Evolutionary conservation across 2,888 invertebrate species (phyloP), one percentile per base, ranked within the genome.

Genomic region (Seira ritae): DNA sequence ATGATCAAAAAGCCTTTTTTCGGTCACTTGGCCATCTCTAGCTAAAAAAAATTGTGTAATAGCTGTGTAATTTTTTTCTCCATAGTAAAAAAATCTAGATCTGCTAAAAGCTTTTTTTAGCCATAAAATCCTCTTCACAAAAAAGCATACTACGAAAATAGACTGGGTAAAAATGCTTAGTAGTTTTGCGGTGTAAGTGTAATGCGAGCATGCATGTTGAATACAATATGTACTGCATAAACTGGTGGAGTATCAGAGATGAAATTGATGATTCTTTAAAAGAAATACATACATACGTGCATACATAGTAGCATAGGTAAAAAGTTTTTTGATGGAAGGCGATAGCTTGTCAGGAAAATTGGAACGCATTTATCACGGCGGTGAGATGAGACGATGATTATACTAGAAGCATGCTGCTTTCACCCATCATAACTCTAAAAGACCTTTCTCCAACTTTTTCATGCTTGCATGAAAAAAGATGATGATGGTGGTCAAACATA

Each of bases 1-100:
- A 55, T 20, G n/a, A 19, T 46, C 31, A 46, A 46, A 46, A 46
- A 50, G 46, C 50, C 46, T 70, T 70, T 70, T 68, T 37, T 68
- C 20, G 24, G 37, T 37, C 31, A 17, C 31, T 68, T 19, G 15
- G 42, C 31, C 37, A 68, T 22, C 2, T 46, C 68, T 24, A 68
- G 6, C 12, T 10, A 42, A 60, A 60, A n/a, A n/a, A 60, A 60
- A 19, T 19, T 2, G 60, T 6, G 20, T 60, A 60, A 12, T 46
- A 46, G 50, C 10, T 46, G 15, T 46, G 10, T 60, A 55, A 55
- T 55, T 55, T 55, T 55, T 55, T 55, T 12, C 55, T 31, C n/a
- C n/a, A 62, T 20, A 60, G 12, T 20, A 20, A 66, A 20, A 55
- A 55, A 55, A 55, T n/a, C 55, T 55, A 55, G n/a, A 55, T 55